phyloP scores from a whole-genome alignment of 2,113 vertebrate genomes.

The Motacilla tschutschensis region DNA sequence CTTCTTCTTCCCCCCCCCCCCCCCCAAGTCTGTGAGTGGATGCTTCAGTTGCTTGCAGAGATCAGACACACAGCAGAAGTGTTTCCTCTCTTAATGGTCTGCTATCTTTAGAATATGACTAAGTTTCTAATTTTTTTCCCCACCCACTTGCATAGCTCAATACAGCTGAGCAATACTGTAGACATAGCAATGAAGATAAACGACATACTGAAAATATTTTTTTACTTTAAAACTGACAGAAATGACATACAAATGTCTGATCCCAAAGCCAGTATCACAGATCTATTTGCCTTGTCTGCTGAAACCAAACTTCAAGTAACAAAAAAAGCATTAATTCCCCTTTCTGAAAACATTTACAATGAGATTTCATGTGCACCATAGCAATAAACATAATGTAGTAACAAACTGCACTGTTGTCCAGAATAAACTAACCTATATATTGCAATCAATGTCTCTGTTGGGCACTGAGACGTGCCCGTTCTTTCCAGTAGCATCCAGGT shows the following conservation, averaged over 20 bases:
- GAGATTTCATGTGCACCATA: background rate
- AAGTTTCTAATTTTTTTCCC: conserved; percentile 40
- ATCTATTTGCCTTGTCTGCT: background rate
- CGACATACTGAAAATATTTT: background rate
- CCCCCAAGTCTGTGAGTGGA: background rate
- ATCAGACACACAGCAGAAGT: conserved; percentile 26
- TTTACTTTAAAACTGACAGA: background rate
- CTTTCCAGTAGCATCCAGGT: background rate
- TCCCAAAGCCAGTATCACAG: background rate
- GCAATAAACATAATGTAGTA: background rate
- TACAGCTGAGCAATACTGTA: background rate
- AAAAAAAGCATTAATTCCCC: background rate
- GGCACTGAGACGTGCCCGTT: accelerated
- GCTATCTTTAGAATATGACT: conserved; percentile 23
- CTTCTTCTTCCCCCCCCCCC: too few relatives aligned
- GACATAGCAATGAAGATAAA: conserved; percentile 34
- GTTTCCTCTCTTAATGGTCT: conserved; percentile 46
- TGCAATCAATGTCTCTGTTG: background rate
- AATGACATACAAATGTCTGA: background rate
- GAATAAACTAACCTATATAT: background rate
- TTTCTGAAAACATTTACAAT: background rate
- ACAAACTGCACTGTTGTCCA: background rate
- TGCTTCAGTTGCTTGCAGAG: conserved; percentile 29
- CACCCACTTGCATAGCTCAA: conserved; percentile 28
- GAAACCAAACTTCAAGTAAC: background rate